These are phyloP conservation scores for Synaphobranchus kaupii DNA, from an alignment of 2,797 vertebrate species.

Conservation along the genomic window DNA sequence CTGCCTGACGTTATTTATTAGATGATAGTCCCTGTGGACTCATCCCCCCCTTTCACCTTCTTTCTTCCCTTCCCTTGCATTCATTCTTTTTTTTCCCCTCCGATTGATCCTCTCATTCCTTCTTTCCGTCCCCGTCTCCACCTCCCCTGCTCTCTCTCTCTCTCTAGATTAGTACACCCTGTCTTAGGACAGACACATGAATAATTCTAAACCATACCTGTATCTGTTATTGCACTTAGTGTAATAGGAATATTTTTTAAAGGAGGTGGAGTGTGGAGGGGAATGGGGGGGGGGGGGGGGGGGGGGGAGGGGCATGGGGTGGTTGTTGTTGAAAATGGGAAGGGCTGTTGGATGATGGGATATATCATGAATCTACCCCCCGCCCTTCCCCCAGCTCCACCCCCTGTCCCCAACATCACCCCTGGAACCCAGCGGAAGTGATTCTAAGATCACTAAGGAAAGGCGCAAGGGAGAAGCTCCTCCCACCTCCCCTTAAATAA, in stretches of 20 bases:
- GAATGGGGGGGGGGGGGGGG: conserved; percentile 24
- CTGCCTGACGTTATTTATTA: background rate
- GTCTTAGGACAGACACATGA: conserved; percentile 41
- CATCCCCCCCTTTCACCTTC: conserved; percentile 34
- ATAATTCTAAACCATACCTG: conserved; percentile 56
- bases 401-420: background rate
- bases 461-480: conserved; percentile 39
- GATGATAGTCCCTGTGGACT: background rate
- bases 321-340: conserved; percentile 30
- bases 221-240: conserved; percentile 69
- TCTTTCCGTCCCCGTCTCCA: background rate
- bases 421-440: conserved; percentile 39
- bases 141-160: background rate
- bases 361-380: conserved; percentile 39
- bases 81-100: conserved; percentile 23
- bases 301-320: conserved; percentile 22
- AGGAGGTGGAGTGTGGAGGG: conserved; percentile 32
- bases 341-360: conserved; percentile 39
- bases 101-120: background rate
- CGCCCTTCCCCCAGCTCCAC: background rate
- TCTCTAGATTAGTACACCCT: conserved; percentile 30
- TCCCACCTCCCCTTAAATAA: conserved; percentile 19
- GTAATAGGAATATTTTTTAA: conserved; percentile 55
- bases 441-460: conserved; percentile 48
- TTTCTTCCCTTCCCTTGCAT: conserved; percentile 35